Evolutionary conservation across 2,113 vertebrate species (phyloP), one percentile per base, ranked within the genome.

Genomic region (Mionectes macconnelli): DNA sequence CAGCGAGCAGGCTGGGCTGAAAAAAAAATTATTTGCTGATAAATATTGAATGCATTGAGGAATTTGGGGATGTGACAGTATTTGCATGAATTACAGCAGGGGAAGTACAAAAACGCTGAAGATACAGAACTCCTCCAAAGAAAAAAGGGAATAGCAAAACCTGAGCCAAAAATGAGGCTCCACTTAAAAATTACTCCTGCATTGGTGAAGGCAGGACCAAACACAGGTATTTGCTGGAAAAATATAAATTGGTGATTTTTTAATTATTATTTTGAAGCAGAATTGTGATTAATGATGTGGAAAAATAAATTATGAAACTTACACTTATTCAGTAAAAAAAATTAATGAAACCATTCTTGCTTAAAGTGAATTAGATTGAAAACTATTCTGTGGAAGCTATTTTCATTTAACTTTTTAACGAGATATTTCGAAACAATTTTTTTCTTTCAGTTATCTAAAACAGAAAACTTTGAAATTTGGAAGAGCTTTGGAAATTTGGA

Each of bases 21-120:
- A 72, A 92, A 74, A 45, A 86, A 69, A 44, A 44, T 13, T 35
- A 53, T 70, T 93, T 80, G 40, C 79, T 72, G 56, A 64, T 95
- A 86, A 93, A 90, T 90, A 93, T 69, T 84, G 84, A 94, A 88
- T 14, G 56, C 80, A 56, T 53, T 40, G 39, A 92, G 73, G 44
- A 90, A 86, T 92, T 75, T 60, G 80, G 39, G 64, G 44, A 35
- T 80, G 72, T 31, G 31, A 60, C 60, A 84, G 52, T 22, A 92
- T 79, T 88, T 78, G 64, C 66, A 57, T 53, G 42, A 92, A 84
- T 83, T 83, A 90, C 57, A 68, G 37, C 2, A 16, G 16, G 35
- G 47, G 19, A 67, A 74, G 14, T 39, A 79, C 33, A 68, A 92
- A 76, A 80, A 25, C 6, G 3, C 37, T 0, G 4, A 93, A 83